These are phyloP conservation scores for Linnaemya vulpina DNA, from an alignment of 2,888 invertebrate genomes.

Conservation along the genomic window DNA sequence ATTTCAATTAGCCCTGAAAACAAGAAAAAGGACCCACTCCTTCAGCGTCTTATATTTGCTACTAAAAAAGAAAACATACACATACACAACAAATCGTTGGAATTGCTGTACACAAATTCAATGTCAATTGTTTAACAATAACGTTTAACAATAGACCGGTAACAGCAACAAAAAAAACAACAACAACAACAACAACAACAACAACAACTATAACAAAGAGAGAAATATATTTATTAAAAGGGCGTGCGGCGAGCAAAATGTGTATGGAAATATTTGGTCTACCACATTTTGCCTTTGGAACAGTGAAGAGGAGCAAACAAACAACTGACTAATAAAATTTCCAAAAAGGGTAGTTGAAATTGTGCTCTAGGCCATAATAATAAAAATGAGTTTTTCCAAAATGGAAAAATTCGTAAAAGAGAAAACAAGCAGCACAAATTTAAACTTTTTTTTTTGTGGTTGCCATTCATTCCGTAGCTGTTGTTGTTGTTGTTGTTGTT, in stretches of 20 bases:
- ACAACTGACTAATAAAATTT: constrained; percentile 27
- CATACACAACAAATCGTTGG: neutral
- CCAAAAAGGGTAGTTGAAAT: constrained; percentile 59
- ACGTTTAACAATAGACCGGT: constrained; percentile 54
- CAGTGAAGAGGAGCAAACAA: neutral
- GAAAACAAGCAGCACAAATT: constrained; percentile 18
- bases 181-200: no score
- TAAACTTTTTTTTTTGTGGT: neutral
- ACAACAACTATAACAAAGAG: neutral
- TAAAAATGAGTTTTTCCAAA: constrained; percentile 59
- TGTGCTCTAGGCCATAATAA: constrained; percentile 63
- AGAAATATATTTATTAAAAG: neutral
- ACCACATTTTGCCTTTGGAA: constrained; percentile 21
- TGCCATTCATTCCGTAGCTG: neutral
- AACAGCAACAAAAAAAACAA: neutral
- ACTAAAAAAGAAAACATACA: no score
- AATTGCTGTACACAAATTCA: constrained; percentile 49
- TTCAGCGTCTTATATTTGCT: neutral
- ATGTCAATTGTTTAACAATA: constrained; percentile 71
- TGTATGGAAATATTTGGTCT: constrained; percentile 29
- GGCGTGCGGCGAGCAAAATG: neutral
- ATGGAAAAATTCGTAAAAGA: constrained; percentile 2
- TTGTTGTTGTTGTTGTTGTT: constrained; percentile 3
- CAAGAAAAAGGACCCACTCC: constrained; percentile 61
- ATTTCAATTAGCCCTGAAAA: constrained; percentile 74